Conservation (phyloP, 2,888 invertebrate species). For the Trypoxylon attenuatum region DNA sequence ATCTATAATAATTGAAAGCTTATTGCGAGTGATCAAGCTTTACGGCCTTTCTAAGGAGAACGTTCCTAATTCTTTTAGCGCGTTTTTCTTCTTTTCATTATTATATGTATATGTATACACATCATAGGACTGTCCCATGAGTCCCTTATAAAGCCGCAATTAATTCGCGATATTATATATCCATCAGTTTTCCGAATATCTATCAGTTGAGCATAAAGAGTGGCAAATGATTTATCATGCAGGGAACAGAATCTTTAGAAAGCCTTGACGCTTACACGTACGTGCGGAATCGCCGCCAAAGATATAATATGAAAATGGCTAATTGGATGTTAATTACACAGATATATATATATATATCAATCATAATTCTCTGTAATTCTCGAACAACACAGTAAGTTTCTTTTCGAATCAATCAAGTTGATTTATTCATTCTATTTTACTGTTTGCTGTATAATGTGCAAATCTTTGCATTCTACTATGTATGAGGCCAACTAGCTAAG, state of each 20-base stretch:
- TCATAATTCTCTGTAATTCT: constrained; percentile 47
- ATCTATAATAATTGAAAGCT: constrained; percentile 36
- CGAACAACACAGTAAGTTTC: constrained; percentile 47
- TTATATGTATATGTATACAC: too few species aligned
- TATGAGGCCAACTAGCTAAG: constrained; percentile 72
- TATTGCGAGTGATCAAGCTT: constrained; percentile 44
- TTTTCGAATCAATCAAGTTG: constrained; percentile 50
- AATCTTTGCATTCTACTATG: constrained; percentile 60
- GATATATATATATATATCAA: constrained; percentile 29
- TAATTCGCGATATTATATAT: too few species aligned
- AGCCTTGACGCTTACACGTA: constrained; percentile 45
- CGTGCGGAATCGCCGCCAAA: constrained; percentile 31
- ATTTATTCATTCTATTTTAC: constrained; percentile 54
- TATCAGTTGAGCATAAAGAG: constrained; percentile 16
- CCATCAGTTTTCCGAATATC: too few species aligned
- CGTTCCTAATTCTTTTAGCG: constrained; percentile 50
- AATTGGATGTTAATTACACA: constrained; percentile 40
- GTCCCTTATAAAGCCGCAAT: too few species aligned
- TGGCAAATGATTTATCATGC: constrained; percentile 21
- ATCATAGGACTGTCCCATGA: too few species aligned
- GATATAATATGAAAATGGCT: constrained; percentile 38
- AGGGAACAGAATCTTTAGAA: constrained; percentile 56
- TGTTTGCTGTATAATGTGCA: constrained; percentile 58
- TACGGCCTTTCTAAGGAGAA: constrained; percentile 54
- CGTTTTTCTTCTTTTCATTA: constrained; percentile 45